These are phyloP conservation scores for Podarcis siculus DNA, from an alignment of 2,797 vertebrate species.

Conservation along the genomic window DNA sequence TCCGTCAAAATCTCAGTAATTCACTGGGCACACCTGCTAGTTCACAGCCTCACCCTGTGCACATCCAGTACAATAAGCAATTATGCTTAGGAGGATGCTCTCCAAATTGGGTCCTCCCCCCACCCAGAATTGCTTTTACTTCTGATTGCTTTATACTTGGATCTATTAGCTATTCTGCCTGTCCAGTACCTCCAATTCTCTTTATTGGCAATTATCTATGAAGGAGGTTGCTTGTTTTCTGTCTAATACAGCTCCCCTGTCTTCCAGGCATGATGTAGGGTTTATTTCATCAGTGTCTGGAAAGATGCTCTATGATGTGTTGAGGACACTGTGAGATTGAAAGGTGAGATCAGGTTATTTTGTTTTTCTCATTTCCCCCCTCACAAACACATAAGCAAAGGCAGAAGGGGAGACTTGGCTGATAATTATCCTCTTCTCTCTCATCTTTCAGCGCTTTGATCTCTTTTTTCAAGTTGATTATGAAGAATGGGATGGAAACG, in stretches of 20 bases:
- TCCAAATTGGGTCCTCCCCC: background rate
- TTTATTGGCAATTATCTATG: conserved; percentile 7
- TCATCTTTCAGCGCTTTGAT: conserved; percentile 51
- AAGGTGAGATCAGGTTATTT: background rate
- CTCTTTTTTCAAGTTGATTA: conserved; percentile 34
- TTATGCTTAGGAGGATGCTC: background rate
- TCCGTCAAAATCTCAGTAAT: background rate
- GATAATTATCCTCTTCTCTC: conserved; percentile 1
- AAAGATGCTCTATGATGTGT: background rate
- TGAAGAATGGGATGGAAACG: background rate
- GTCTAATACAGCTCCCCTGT: fast-evolving
- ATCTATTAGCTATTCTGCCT: background rate
- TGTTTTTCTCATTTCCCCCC: conserved; percentile 27
- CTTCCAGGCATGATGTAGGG: background rate
- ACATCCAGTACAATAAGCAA: background rate
- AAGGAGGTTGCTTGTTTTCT: background rate
- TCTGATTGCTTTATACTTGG: background rate
- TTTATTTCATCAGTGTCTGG: conserved; percentile 3
- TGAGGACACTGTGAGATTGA: background rate
- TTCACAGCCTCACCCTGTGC: background rate
- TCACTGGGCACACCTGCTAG: background rate
- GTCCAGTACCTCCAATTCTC: background rate
- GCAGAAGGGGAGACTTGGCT: conserved; percentile 25
- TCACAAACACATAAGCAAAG: background rate
- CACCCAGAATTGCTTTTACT: background rate